These are phyloP conservation scores for Drosophila quinaria DNA, from an alignment of 2,888 invertebrate species.

Conservation along the genomic window DNA sequence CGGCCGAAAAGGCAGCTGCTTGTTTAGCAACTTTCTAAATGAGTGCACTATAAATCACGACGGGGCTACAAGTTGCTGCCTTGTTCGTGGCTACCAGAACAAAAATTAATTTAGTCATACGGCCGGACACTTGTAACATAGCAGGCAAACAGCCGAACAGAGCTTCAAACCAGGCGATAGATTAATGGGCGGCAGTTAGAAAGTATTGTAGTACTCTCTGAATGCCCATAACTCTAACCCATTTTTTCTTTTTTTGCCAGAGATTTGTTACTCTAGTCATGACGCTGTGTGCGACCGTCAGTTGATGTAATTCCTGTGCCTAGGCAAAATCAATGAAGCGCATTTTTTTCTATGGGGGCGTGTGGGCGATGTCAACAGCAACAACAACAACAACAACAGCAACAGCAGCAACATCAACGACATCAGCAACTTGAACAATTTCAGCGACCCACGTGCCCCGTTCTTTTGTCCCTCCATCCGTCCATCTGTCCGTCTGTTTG, in stretches of 20 bases:
- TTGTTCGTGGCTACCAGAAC: slow-evolving; percentile 77
- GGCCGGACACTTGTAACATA: slow-evolving; percentile 68
- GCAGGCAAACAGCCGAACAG: slow-evolving; percentile 6
- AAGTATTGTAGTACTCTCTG: slow-evolving; percentile 57
- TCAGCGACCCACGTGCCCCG: slow-evolving; percentile 69
- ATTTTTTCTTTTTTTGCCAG: background rate
- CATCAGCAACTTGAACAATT: slow-evolving; percentile 10
- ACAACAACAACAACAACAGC: slow-evolving; percentile 24
- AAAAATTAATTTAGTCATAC: slow-evolving; percentile 80
- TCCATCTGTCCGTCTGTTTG: background rate
- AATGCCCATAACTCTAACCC: background rate
- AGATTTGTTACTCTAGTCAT: slow-evolving; percentile 42
- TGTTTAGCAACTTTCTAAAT: slow-evolving; percentile 79
- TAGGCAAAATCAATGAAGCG: slow-evolving; percentile 70
- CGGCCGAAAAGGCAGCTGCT: slow-evolving; percentile 61
- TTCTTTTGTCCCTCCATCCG: slow-evolving; percentile 1
- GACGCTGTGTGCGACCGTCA: slow-evolving; percentile 40
- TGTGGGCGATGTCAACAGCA: slow-evolving; percentile 56
- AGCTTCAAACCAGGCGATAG: slow-evolving; percentile 53
- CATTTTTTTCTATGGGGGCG: slow-evolving; percentile 42
- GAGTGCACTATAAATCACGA: slow-evolving; percentile 82
- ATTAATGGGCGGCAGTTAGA: slow-evolving; percentile 76
- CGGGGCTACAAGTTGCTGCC: slow-evolving; percentile 70
- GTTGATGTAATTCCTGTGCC: slow-evolving; percentile 13
- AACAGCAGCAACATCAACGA: slow-evolving; percentile 30